Conservation (phyloP, 2,888 invertebrate species). For the Octodonta nipae region DNA sequence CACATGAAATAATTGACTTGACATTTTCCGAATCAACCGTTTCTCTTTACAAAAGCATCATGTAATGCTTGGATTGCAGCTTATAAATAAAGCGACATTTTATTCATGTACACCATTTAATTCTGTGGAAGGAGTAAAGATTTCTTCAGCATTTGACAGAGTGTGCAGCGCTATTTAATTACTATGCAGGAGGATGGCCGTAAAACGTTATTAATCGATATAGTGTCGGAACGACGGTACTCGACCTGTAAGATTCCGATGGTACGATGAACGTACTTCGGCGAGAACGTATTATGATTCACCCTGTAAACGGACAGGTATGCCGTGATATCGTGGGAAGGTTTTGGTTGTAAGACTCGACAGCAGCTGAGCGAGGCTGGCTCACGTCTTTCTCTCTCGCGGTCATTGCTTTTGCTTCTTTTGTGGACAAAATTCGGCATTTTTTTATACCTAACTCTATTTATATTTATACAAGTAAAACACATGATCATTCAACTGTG, state of each 20-base stretch:
- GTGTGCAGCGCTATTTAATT: too few relatives aligned
- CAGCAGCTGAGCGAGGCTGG: conserved; percentile 28
- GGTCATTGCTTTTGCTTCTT: conserved; percentile 32
- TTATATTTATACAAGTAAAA: conserved; percentile 15
- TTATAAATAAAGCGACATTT: too few relatives aligned
- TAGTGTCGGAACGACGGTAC: too few relatives aligned
- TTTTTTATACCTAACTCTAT: conserved; percentile 21
- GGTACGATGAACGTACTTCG: too few relatives aligned
- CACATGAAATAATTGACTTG: too few relatives aligned
- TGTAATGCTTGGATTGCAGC: neutral
- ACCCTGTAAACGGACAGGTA: conserved; percentile 34
- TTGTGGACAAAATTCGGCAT: conserved; percentile 32
- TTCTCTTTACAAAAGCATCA: neutral
- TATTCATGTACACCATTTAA: too few relatives aligned
- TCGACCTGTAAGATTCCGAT: too few relatives aligned
- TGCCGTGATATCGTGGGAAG: conserved; percentile 36
- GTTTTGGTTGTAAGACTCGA: conserved; percentile 29
- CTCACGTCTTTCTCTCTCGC: conserved; percentile 35
- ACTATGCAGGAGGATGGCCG: too few relatives aligned
- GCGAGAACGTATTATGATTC: neutral
- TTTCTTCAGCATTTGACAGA: too few relatives aligned
- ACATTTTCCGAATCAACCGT: neutral
- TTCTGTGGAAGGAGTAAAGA: too few relatives aligned
- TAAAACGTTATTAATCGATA: too few relatives aligned
- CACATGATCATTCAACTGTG: conserved; percentile 15